These are phyloP conservation scores for Drosophila subsilvestris DNA, from an alignment of 2,888 invertebrate genomes.

Conservation along the genomic window DNA sequence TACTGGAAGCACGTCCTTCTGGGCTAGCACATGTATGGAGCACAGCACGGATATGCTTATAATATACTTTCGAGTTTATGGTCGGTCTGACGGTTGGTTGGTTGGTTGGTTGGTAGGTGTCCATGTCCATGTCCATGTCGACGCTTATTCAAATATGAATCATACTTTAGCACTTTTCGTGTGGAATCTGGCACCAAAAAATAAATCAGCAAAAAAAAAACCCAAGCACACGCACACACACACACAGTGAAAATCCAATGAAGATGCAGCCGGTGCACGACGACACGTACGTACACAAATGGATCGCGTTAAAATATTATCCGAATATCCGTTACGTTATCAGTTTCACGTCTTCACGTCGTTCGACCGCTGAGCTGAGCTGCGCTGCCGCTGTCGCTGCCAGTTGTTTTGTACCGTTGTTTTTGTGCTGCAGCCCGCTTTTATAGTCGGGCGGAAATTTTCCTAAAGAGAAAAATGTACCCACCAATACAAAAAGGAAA, in stretches of 20 bases:
- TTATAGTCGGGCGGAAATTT: slow-evolving; percentile 51
- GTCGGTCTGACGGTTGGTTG: neutral
- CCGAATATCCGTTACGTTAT: slow-evolving; percentile 9
- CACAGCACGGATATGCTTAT: neutral
- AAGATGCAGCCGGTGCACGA: neutral
- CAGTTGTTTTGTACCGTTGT: slow-evolving; percentile 48
- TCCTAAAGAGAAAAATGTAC: slow-evolving; percentile 27
- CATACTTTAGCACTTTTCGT: slow-evolving; percentile 29
- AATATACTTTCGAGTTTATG: neutral
- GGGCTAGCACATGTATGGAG: neutral
- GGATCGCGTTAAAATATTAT: slow-evolving; percentile 6
- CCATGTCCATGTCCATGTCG: neutral
- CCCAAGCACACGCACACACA: neutral
- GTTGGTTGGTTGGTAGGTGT: neutral
- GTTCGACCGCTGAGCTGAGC: slow-evolving; percentile 25
- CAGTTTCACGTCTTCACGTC: slow-evolving; percentile 12
- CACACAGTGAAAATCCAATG: neutral
- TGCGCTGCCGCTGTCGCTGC: slow-evolving; percentile 52
- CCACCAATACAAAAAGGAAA: neutral
- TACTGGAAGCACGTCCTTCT: neutral
- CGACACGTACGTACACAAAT: neutral
- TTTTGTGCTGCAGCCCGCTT: slow-evolving; percentile 46
- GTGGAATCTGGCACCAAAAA: neutral
- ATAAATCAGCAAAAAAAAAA: neutral
- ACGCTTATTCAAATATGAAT: slow-evolving; percentile 33